Evolutionary conservation across 2,113 vertebrate species (phyloP).

Genomic region (Neofelis nebulosa): DNA sequence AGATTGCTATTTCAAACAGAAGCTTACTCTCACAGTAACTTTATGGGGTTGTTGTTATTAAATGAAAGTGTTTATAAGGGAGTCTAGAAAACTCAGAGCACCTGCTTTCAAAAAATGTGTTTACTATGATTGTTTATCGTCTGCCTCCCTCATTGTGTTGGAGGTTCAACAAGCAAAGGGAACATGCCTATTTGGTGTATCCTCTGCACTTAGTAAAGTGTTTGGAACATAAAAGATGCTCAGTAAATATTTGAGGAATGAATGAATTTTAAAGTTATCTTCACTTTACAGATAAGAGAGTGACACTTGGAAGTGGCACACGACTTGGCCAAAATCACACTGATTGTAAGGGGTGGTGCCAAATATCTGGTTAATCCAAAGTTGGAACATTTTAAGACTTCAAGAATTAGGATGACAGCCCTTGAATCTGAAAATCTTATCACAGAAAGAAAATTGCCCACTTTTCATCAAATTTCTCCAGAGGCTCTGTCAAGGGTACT

Average conservation of each 20-base stretch:
- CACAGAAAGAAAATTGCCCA: neutral
- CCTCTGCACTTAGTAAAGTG: neutral
- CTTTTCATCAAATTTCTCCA: neutral
- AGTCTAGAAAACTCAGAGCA: neutral
- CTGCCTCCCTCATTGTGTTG: neutral
- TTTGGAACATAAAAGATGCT: neutral
- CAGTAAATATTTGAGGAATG: neutral
- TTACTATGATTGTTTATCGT: neutral
- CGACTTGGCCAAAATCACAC: neutral
- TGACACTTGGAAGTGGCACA: neutral
- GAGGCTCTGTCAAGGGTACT: neutral
- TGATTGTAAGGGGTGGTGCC: neutral
- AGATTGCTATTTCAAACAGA: neutral
- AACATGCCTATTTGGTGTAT: neutral
- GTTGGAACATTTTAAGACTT: neutral
- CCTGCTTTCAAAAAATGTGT: neutral
- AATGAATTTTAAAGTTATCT: neutral
- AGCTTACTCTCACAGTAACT: constrained; percentile 27
- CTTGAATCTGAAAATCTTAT: neutral
- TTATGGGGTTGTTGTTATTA: neutral
- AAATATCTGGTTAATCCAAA: neutral
- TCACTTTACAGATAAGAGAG: neutral
- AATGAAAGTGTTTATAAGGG: neutral
- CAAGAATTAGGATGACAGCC: neutral
- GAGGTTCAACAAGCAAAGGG: neutral